These are phyloP conservation scores for Coelogynopora nodosa DNA, from an alignment of 2,888 invertebrate species.

Conservation along the genomic window DNA sequence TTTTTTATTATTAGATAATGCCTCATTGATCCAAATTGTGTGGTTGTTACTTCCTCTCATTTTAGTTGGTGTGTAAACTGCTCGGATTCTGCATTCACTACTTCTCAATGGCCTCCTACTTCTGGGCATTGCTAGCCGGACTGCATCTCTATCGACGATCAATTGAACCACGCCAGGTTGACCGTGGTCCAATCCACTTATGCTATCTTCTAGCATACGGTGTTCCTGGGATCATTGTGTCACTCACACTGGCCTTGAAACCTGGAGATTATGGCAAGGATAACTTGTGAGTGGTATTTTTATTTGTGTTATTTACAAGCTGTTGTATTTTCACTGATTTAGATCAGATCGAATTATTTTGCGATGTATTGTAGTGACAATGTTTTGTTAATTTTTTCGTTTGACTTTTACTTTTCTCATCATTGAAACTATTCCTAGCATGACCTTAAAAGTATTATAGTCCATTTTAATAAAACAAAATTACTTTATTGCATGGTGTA, in stretches of 20 bases:
- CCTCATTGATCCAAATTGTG: no score
- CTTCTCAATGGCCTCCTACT: not conserved
- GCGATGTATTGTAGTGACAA: no score
- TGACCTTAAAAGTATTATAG: no score
- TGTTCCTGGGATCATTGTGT: not conserved
- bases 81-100: not conserved
- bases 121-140: not conserved
- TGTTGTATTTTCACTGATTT: no score
- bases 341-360: no score
- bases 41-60: not conserved
- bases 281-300: not conserved
- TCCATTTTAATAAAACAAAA: no score
- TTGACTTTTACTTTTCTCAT: no score
- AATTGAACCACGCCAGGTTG: not conserved
- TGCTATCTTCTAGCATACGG: not conserved
- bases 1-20: no score
- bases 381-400: no score
- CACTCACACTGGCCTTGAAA: not conserved
- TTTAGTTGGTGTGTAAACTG: not conserved
- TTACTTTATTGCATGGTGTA: no score
- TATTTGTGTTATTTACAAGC: no score
- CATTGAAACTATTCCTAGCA: no score
- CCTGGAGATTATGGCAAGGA: not conserved
- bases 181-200: not conserved
- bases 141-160: not conserved